Base-by-base conservation (phyloP, 2,888 invertebrate genomes). In the Drosophila kokeensis region DNA sequence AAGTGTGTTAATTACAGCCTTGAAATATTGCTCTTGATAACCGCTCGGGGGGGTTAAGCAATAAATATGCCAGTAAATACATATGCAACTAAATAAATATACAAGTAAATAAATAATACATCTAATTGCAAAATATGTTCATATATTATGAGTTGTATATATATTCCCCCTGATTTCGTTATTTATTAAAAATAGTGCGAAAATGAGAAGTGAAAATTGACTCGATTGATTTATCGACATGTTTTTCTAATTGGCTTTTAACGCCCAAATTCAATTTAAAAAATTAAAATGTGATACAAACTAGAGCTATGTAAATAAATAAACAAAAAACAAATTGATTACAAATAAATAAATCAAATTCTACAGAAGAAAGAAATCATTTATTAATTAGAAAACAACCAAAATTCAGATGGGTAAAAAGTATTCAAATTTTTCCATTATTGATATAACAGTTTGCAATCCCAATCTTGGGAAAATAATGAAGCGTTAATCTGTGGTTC, bases 1-100 rank as follows among this genome's bases (percentile, higher is more conserved):
- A 40, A 57, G 29, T 42, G 42, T 54, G 36, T 21, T 29, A 55
- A 40, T 40, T 40, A 21, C 21, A 24, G 7, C 38, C 38, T 64
- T 64, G 5, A 64, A 32, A 30, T 50, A 11, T 21, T 57, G 15
- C 3, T 21, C 1, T 50, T 29, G 27, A 29, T n/a, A 45, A 24
- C 15, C 15, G 15, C 15, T 45, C 15, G 24, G 8, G 11, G 8
- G 11, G 10, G 10, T 27, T 49, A 10, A 18, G 27, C 15, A 48
- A 27, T 42, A 11, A 50, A 29, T 50, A 18, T 1, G 3, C 21
- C 2, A 21, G 21, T 21, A 21, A 27, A 45, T 24, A 15, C 7
- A 49, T 49, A 4, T 29, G 1, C 13, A 45, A 7, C 7, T 13
- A 7, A 27, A 29, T 27, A 24, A 45, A 21, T 45, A 42, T 21